Percentiles rank a stretch among this genome's conserved stretches.
Conservation (phyloP, 2,113 vertebrate species). For the Epinephelus moara region DNA sequence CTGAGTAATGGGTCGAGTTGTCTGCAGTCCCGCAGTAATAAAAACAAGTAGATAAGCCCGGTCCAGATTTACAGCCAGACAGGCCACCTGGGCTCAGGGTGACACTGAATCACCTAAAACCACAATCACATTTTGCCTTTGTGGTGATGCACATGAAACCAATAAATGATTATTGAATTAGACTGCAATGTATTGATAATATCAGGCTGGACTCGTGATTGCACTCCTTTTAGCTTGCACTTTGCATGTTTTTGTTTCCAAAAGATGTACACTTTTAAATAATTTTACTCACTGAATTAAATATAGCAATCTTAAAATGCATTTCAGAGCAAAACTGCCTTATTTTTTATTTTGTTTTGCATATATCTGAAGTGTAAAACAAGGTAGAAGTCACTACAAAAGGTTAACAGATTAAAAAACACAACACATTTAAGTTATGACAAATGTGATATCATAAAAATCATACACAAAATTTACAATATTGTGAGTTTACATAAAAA, state of each 20-base stretch:
- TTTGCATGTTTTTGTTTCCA: neutral
- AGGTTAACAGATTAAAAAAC: neutral
- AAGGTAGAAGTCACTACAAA: neutral
- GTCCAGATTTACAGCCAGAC: constrained; percentile 34
- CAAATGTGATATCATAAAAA: neutral
- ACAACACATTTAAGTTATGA: neutral
- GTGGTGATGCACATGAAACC: neutral
- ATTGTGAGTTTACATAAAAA: no score
- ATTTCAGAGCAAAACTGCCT: neutral
- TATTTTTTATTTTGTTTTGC: neutral
- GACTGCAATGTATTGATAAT: neutral
- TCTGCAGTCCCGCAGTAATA: constrained; percentile 78
- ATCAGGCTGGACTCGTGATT: neutral
- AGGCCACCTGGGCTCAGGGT: constrained; percentile 1
- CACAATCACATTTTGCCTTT: neutral
- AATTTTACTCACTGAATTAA: neutral
- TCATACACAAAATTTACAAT: no score
- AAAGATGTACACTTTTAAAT: neutral
- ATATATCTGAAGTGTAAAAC: neutral
- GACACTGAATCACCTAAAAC: neutral
- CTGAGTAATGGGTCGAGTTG: constrained; percentile 76
- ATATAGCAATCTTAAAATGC: neutral
- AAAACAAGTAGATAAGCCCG: constrained; percentile 47
- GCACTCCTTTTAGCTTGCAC: neutral
- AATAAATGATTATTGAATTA: neutral